These are phyloP conservation scores for Agrotis clavis DNA, from an alignment of 2,888 invertebrate species.

Conservation along the genomic window DNA sequence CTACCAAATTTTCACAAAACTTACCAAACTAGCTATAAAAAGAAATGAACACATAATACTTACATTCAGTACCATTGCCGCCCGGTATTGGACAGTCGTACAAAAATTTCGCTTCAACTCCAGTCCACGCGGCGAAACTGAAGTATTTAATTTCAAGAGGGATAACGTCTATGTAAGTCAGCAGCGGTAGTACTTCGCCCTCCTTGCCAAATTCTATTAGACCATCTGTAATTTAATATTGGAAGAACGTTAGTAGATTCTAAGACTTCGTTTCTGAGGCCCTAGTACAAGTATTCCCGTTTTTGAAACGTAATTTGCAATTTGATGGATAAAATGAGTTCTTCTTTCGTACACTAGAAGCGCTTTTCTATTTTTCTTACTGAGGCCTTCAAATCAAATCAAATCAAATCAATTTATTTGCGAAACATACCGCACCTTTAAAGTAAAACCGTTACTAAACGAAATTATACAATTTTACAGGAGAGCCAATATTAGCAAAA, in stretches of 20 bases:
- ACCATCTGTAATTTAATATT: constrained; percentile 87
- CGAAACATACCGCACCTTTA: too few species aligned
- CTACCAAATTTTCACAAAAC: background rate
- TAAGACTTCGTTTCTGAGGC: background rate
- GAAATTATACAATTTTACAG: too few species aligned
- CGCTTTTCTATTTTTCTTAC: too few species aligned
- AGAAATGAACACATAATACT: constrained; percentile 43
- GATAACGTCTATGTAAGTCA: constrained; percentile 91
- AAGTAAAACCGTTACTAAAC: too few species aligned
- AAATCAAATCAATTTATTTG: too few species aligned
- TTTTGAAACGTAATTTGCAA: too few species aligned
- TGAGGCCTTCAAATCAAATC: too few species aligned
- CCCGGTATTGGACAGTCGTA: constrained; percentile 92
- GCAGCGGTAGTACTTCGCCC: constrained; percentile 91
- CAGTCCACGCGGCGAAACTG: constrained; percentile 93
- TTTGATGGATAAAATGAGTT: too few species aligned
- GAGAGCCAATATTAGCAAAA: too few species aligned
- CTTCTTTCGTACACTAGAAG: too few species aligned
- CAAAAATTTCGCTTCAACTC: constrained; percentile 93
- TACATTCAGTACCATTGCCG: constrained; percentile 74
- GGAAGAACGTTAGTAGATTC: constrained; percentile 17
- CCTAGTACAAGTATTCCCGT: too few species aligned
- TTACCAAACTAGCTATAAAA: background rate
- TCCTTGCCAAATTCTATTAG: constrained; percentile 92
- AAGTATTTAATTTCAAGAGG: constrained; percentile 92